These are phyloP conservation scores for Oplegnathus fasciatus DNA, from an alignment of 2,113 vertebrate species.

Conservation along the genomic window DNA sequence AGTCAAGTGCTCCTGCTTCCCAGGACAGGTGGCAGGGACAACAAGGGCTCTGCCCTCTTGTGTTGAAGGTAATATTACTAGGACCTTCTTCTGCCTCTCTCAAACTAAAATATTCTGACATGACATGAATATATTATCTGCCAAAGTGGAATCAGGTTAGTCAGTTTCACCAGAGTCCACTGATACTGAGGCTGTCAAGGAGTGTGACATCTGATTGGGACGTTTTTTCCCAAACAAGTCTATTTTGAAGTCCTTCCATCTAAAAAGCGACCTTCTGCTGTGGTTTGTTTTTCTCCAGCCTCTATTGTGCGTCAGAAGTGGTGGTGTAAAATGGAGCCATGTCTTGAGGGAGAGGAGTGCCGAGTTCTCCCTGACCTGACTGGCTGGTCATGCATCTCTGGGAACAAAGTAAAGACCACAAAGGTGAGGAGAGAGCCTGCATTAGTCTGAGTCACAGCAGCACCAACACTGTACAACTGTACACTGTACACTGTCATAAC, in stretches of 20 bases:
- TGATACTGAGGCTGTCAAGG: constrained; percentile 32
- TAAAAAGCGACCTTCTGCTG: constrained; percentile 61
- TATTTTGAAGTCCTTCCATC: constrained; percentile 49
- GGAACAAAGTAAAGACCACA: constrained; percentile 98
- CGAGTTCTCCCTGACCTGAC: constrained; percentile 94
- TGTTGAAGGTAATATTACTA: constrained; percentile 90
- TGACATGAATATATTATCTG: constrained; percentile 46
- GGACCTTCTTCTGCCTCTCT: constrained; percentile 46
- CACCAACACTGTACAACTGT: not conserved
- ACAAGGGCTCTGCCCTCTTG: constrained; percentile 93
- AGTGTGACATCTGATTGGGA: constrained; percentile 45
- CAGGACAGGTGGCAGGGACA: constrained; percentile 95
- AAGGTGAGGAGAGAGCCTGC: constrained; percentile 86
- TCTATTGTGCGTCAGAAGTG: constrained; percentile 94
- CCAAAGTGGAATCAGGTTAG: constrained; percentile 17
- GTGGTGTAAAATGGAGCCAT: constrained; percentile 98
- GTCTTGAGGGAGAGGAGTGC: constrained; percentile 93
- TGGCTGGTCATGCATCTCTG: constrained; percentile 97
- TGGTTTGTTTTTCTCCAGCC: constrained; percentile 80
- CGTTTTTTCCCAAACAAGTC: constrained; percentile 20
- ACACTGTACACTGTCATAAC: not conserved
- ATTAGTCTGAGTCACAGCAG: constrained; percentile 30
- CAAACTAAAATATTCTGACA: constrained; percentile 35
- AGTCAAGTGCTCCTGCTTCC: constrained; percentile 96
- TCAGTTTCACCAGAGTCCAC: constrained; percentile 33